Conservation (phyloP, 2,113 vertebrate genomes). For the Cottus gobio region DNA sequence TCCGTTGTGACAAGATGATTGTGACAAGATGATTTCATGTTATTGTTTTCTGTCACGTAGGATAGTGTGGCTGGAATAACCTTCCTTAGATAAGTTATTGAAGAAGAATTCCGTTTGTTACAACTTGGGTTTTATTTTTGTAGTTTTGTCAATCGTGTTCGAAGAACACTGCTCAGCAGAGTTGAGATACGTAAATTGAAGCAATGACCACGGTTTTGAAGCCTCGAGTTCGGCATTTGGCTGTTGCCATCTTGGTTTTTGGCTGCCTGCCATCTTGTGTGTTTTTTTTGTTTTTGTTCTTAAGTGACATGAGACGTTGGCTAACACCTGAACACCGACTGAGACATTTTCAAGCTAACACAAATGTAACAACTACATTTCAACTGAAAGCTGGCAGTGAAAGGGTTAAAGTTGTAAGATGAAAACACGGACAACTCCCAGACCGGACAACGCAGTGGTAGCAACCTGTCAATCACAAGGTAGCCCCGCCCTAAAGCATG, state of each 20-base stretch:
- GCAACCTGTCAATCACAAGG: background rate
- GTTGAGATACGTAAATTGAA: background rate
- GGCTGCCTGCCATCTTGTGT: background rate
- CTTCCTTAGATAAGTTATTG: background rate
- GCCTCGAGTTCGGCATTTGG: background rate
- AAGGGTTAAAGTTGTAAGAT: background rate
- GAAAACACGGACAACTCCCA: background rate
- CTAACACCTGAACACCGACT: background rate
- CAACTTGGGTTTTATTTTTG: background rate
- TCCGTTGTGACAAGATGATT: constrained; percentile 3
- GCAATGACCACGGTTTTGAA: background rate
- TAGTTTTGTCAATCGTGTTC: background rate
- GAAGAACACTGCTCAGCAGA: background rate
- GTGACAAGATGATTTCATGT: constrained; percentile 16
- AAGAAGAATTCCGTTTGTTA: background rate
- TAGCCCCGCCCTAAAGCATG: background rate
- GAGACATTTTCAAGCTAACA: background rate
- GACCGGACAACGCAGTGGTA: background rate
- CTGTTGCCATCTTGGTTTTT: background rate
- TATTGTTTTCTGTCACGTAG: constrained; percentile 27
- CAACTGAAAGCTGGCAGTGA: background rate
- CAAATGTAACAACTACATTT: background rate
- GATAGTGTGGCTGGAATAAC: background rate
- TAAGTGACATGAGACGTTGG: background rate
- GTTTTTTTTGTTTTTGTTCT: background rate